Evolutionary conservation across 2,113 vertebrate genomes (phyloP).

Genomic region (Dromas ardeola): DNA sequence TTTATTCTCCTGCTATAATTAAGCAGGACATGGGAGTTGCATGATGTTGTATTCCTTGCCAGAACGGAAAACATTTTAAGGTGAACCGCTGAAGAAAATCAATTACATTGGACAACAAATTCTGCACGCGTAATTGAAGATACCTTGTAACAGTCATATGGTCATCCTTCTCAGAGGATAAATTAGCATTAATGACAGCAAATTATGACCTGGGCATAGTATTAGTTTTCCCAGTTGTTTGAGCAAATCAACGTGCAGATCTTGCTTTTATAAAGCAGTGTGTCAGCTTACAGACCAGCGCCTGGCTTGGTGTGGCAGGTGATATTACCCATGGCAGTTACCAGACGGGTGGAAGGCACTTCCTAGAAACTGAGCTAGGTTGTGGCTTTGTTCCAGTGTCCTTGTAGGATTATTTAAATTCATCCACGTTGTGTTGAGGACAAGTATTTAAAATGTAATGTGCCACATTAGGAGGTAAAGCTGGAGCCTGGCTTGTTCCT

Average conservation of each 20-base stretch:
- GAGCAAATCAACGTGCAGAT: background rate
- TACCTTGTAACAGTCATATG: background rate
- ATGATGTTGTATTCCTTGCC: background rate
- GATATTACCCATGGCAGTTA: background rate
- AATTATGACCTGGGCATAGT: background rate
- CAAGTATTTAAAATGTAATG: background rate
- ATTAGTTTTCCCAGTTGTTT: background rate
- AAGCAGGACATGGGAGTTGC: background rate
- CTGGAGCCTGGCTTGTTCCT: background rate
- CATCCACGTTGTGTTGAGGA: background rate
- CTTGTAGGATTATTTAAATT: background rate
- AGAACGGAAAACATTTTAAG: background rate
- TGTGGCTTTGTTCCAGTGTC: background rate
- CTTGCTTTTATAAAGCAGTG: background rate
- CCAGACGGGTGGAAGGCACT: background rate
- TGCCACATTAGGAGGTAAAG: background rate
- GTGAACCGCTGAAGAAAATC: background rate
- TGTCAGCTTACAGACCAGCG: background rate
- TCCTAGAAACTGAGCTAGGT: background rate
- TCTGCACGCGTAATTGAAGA: background rate
- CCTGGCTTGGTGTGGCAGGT: background rate
- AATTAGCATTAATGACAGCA: background rate
- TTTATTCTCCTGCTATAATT: background rate
- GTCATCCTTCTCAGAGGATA: background rate
- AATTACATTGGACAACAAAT: background rate